Evolutionary conservation across 2,888 invertebrate species (phyloP).

Genomic region (Entomobrya proxima): DNA sequence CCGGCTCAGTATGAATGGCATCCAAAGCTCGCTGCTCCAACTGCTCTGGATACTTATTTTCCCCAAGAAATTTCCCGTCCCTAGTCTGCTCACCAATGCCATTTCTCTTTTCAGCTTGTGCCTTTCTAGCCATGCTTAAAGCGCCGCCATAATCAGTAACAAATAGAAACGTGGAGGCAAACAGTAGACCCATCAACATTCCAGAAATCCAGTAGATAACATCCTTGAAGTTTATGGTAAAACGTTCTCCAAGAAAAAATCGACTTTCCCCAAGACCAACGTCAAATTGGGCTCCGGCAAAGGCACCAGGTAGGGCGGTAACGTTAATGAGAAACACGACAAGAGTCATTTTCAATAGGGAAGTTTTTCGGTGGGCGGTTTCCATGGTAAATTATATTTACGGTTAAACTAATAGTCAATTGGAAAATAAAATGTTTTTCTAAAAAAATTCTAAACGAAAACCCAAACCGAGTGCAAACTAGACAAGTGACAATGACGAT

Average conservation of each 20-base stretch:
- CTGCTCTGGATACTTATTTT: slow-evolving; percentile 1
- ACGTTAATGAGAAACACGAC: neutral
- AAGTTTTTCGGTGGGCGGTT: too few relatives aligned
- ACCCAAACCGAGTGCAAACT: too few relatives aligned
- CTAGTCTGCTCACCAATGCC: neutral
- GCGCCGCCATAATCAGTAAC: neutral
- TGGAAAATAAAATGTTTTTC: too few relatives aligned
- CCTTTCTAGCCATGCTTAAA: neutral
- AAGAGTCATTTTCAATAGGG: neutral
- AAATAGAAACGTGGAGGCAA: slow-evolving; percentile 31
- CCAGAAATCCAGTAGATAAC: slow-evolving; percentile 30
- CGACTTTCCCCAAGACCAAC: slow-evolving; percentile 6
- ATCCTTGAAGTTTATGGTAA: slow-evolving; percentile 15
- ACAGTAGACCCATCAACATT: slow-evolving; percentile 21
- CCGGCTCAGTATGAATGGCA: slow-evolving; percentile 19
- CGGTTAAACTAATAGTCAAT: too few relatives aligned
- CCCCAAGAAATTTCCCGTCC: slow-evolving; percentile 15
- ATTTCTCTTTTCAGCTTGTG: too few relatives aligned
- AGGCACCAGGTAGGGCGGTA: neutral
- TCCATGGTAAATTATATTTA: too few relatives aligned
- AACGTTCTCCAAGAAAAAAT: slow-evolving; percentile 42
- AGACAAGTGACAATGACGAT: too few relatives aligned
- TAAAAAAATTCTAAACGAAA: too few relatives aligned
- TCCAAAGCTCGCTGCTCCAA: slow-evolving; percentile 2
- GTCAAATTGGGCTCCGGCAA: slow-evolving; percentile 24